phyloP scores from a whole-genome alignment of 2,797 vertebrate species.

The Anableps anableps region DNA sequence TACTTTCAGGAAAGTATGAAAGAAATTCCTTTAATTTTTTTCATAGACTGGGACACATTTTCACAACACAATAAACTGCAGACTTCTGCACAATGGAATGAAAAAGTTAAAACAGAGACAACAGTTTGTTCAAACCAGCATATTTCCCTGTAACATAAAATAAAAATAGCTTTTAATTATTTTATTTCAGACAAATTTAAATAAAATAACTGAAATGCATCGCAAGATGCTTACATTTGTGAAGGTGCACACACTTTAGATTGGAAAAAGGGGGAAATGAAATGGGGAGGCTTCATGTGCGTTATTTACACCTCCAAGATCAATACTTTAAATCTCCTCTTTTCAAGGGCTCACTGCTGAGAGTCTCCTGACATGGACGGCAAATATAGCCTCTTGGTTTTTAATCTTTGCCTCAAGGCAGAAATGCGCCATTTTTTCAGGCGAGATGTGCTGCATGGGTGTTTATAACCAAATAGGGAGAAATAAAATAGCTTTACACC shows the following conservation, averaged over 20 bases:
- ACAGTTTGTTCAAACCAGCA: neutral
- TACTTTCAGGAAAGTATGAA: too few species aligned
- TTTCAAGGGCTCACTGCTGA: neutral
- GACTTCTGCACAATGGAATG: neutral
- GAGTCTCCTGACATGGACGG: neutral
- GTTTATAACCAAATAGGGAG: neutral
- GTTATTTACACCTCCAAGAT: neutral
- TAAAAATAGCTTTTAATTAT: neutral
- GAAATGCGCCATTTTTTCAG: neutral
- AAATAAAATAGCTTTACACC: neutral
- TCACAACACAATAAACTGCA: neutral
- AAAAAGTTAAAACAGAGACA: neutral
- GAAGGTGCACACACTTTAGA: neutral
- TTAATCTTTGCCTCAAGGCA: constrained; percentile 3
- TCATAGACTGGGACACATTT: neutral
- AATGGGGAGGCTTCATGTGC: neutral
- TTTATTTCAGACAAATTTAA: neutral
- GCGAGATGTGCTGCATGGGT: neutral
- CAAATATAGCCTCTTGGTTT: neutral
- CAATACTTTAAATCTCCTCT: neutral
- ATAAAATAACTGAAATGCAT: neutral
- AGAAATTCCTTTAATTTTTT: too few species aligned
- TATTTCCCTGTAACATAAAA: neutral
- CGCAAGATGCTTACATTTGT: neutral
- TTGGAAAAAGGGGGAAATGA: neutral